A percentile compares a stretch with the other conserved stretches of the same genome.
Evolutionary conservation across 2,888 invertebrate genomes (phyloP).

Genomic region (Empis livida): DNA sequence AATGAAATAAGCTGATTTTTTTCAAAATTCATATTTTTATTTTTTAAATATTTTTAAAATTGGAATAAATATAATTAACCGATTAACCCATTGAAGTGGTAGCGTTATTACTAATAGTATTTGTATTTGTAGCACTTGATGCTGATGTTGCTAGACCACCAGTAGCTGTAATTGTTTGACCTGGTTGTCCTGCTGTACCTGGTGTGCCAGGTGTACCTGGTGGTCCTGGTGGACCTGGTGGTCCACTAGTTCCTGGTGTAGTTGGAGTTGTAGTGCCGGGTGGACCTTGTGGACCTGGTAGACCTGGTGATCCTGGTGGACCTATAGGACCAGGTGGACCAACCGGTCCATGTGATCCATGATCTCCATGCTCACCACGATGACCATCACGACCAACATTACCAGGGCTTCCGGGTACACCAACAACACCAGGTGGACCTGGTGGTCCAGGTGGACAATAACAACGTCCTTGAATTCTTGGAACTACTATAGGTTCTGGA

Average conservation of each 20-base stretch:
- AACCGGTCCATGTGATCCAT: not conserved
- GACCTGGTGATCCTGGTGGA: not conserved
- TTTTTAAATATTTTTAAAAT: too few relatives aligned
- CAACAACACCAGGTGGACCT: not conserved
- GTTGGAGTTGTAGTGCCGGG: slow-evolving; percentile 54
- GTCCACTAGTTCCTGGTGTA: slow-evolving; percentile 57
- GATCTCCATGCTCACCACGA: not conserved
- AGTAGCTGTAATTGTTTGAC: slow-evolving; percentile 20
- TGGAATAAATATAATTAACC: not conserved
- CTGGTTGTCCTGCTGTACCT: slow-evolving; percentile 37
- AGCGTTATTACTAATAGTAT: not conserved
- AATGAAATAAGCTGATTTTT: too few relatives aligned
- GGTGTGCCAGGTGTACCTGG: slow-evolving; percentile 12
- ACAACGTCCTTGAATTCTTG: not conserved
- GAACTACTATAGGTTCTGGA: too few relatives aligned
- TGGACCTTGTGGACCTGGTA: slow-evolving; percentile 26
- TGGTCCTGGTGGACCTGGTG: slow-evolving; percentile 57
- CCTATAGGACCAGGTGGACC: not conserved
- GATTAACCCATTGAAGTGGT: too few relatives aligned
- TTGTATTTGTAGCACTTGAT: not conserved
- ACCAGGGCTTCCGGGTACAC: not conserved
- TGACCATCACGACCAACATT: too few relatives aligned
- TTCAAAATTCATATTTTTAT: too few relatives aligned
- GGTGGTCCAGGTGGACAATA: not conserved
- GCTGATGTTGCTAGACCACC: not conserved